Percentiles rank a stretch among this genome's conserved stretches.
These are phyloP conservation scores for Ormyrus thymus DNA, from an alignment of 2,888 invertebrate genomes.

Conservation along the genomic window DNA sequence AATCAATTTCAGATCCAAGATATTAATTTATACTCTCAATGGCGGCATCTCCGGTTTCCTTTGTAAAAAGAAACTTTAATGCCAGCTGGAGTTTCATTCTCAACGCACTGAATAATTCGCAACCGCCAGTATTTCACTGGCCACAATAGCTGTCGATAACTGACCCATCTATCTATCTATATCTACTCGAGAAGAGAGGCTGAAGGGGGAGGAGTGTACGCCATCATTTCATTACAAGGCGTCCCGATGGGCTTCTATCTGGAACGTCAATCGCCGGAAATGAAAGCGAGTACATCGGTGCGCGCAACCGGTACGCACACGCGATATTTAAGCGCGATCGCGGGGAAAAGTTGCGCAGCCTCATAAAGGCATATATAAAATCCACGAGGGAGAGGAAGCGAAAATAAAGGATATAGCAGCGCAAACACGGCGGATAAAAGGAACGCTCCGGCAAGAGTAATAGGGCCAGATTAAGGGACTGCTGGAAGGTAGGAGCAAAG, in stretches of 20 bases:
- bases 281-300: slow-evolving; percentile 56
- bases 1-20: too few species aligned
- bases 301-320: neutral
- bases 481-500: too few species aligned
- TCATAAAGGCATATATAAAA: neutral
- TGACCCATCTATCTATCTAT: slow-evolving; percentile 50
- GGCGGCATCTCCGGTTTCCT: too few species aligned
- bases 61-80: too few species aligned
- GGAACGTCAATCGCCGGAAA: slow-evolving; percentile 51
- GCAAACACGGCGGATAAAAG: neutral
- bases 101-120: too few species aligned
- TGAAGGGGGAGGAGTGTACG: neutral
- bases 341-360: slow-evolving; percentile 10
- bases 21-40: too few species aligned
- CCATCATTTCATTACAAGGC: slow-evolving; percentile 51
- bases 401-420: slow-evolving; percentile 42
- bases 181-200: slow-evolving; percentile 8
- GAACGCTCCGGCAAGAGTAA: neutral
- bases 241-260: slow-evolving; percentile 43
- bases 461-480: too few species aligned
- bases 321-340: neutral
- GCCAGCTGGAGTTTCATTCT: too few species aligned
- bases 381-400: neutral
- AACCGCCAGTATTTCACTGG: too few species aligned
- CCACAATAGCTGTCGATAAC: slow-evolving; percentile 12